These are phyloP conservation scores for Drosophila birchii DNA, from an alignment of 2,888 invertebrate genomes.

Conservation along the genomic window DNA sequence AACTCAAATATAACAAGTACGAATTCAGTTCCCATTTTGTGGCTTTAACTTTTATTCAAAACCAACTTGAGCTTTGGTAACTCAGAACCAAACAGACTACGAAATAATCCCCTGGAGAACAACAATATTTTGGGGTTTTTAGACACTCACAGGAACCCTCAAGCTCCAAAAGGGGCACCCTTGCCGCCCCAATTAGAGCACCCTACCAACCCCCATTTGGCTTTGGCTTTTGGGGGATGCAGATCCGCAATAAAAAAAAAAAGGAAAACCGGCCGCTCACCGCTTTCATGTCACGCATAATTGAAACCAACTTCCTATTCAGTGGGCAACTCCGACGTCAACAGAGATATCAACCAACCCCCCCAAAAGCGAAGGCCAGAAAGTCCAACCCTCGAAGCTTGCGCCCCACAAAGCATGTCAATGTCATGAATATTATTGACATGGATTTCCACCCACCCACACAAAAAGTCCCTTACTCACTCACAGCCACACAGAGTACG, in stretches of 20 bases:
- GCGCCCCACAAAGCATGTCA: constrained; percentile 77
- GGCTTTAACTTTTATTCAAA: not conserved
- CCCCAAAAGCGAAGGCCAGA: constrained; percentile 8
- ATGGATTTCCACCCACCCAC: constrained; percentile 64
- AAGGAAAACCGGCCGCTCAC: constrained; percentile 6
- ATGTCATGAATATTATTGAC: constrained; percentile 80
- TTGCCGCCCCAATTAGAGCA: constrained; percentile 25
- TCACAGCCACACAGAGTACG: constrained; percentile 8
- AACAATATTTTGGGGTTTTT: not conserved
- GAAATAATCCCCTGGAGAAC: not conserved
- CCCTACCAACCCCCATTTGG: constrained; percentile 43
- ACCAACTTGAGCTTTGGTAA: not conserved
- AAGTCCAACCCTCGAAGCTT: constrained; percentile 26
- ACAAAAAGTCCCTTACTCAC: not conserved
- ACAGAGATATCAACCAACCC: constrained; percentile 26
- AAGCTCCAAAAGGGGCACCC: not conserved
- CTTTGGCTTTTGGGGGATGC: constrained; percentile 11
- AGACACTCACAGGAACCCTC: constrained; percentile 8
- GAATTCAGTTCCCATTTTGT: not conserved
- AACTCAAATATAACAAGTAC: not conserved
- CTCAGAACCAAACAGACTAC: not conserved
- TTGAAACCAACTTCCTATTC: constrained; percentile 73
- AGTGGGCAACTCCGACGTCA: constrained; percentile 53
- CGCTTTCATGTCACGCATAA: constrained; percentile 75
- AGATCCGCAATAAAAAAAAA: constrained; percentile 31